Evolutionary conservation across 2,113 vertebrate species (phyloP), one percentile per base, ranked within the genome.

Genomic region (Gnathonemus echidnorhynchus): DNA sequence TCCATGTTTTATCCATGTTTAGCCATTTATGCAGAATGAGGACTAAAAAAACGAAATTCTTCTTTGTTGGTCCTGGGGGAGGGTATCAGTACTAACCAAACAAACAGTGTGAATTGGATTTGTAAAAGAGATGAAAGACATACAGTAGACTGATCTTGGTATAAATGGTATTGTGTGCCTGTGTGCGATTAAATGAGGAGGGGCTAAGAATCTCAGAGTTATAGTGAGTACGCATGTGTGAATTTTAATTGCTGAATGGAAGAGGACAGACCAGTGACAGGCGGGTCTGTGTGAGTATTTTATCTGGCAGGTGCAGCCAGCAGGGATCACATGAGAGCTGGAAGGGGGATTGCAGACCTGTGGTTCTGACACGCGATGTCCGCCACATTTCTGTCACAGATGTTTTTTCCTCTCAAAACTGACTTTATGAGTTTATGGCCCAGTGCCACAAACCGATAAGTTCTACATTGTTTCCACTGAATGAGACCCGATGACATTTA

Each of bases 401-500:
- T 39, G 39, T 39, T 39, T 39, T 95, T 96, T 95, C 92, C 89
- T 94, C 93, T 95, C 92, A 95, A 95, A 95, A 96, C 95, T 3
- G 50, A 52, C 50, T 52, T 52, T 52, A 4, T 95, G 95, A 96
- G 96, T 96, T 95, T 95, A 95, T 94, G 94, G 95, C 94, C 94
- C 96, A 95, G 93, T 95, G 96, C 95, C 92, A 94, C 93, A 94
- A 95, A 95, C 94, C 91, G 92, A 95, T 95, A 95, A 94, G 94
- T 92, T 92, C 91, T 89, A 94, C 94, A 95, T 95, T 95, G 93
- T 95, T 94, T 94, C 92, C 62, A 89, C 93, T 93, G 92, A 95
- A 95, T 96, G 96, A 95, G 92, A 94, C 93, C 95, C 88, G 92
- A 94, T 95, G 96, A 96, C 96, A 96, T 96, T 96, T 96, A 94